Base-by-base conservation (phyloP, 2,113 vertebrate species). In the Polypterus senegalus region DNA sequence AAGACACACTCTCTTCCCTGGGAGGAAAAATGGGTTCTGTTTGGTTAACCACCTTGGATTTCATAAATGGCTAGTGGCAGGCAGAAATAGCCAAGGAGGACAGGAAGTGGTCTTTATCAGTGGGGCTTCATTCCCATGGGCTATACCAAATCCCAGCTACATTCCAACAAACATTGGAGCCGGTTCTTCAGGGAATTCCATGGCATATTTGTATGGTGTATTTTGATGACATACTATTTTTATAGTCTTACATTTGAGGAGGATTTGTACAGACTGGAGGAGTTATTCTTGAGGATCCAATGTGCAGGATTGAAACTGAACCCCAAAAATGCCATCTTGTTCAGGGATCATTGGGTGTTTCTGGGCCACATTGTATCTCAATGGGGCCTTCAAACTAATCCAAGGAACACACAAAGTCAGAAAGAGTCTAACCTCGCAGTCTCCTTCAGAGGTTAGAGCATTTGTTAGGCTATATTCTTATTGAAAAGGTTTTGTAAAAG, bases 381-480 rank as follows among this genome's bases (percentile, higher is more conserved):
- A 27, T 27, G 27, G 27, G 27, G 27, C 27, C 27, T 27, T 27
- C 27, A 27, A 27, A 1, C 27, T 27, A 27, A 27, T 27, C 27
- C 27, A 27, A 27, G 27, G 27, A 27, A 27, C 27, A 27, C 27
- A 27, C 27, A 58, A 49, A 47, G 62, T 65, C 48, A 5, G 5
- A 4, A 9, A 8, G 4, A 67, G 61, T 63, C 59, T 64, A 47
- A 57, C 11, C 1, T 64, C 58, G 9, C 9, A 3, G 3, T 54
- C 66, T 4, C 1, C 63, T 5, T 63, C 66, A n/a, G 63, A 67
- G 11, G 66, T 65, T 4, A 53, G 53, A 65, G 66, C 63, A 51
- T 71, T 67, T 55, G 6, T 65, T 5, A 58, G 63, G 7, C 46
- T 65, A 5, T 65, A 60, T 9, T 70, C 61, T 5, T 70, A 64